Evolutionary conservation across 2,113 vertebrate species (phyloP).

Genomic region (Gambusia affinis): DNA sequence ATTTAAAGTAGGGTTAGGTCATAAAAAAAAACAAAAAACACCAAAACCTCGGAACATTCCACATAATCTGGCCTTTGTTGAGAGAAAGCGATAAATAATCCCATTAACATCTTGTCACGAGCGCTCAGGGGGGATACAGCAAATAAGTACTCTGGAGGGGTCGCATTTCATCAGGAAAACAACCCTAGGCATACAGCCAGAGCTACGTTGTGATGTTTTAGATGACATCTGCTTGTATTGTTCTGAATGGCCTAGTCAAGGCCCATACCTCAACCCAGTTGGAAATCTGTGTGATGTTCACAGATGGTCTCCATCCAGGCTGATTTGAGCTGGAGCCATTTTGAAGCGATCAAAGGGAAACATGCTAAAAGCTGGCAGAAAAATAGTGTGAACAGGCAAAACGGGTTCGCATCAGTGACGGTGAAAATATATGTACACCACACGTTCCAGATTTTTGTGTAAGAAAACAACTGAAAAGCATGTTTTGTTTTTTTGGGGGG

Average conservation of each 20-base stretch:
- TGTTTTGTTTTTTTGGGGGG: too few relatives aligned
- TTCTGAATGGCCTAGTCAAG: too few relatives aligned
- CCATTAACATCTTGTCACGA: not conserved
- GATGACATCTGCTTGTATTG: too few relatives aligned
- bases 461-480: not conserved
- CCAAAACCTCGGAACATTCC: too few relatives aligned
- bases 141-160: too few relatives aligned
- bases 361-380: not conserved
- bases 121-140: too few relatives aligned
- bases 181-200: not conserved
- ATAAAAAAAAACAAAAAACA: too few relatives aligned
- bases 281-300: too few relatives aligned
- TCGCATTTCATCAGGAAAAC: too few relatives aligned
- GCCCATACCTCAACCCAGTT: too few relatives aligned
- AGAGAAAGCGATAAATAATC: not conserved
- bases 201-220: not conserved
- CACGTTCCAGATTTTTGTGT: not conserved
- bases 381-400: not conserved
- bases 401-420: too few relatives aligned
- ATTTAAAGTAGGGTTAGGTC: too few relatives aligned
- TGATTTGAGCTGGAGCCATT: not conserved
- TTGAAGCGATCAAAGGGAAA: not conserved
- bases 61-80: not conserved
- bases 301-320: not conserved
- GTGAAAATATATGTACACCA: not conserved